phyloP scores from a whole-genome alignment of 92 coral and sea anemone genomes.

The Paragorgia papillata region DNA sequence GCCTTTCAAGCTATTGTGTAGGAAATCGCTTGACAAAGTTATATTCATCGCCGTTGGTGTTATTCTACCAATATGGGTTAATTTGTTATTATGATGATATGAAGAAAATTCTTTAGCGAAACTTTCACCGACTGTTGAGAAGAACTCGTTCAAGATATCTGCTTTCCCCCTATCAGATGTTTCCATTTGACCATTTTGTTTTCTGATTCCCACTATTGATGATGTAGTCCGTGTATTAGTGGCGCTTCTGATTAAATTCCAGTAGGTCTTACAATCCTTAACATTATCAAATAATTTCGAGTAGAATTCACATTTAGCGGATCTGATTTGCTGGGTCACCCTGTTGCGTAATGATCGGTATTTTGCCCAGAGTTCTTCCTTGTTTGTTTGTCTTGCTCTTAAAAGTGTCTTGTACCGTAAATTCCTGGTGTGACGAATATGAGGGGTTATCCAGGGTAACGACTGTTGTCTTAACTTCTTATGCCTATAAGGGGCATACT shows the following conservation, averaged over 20 bases:
- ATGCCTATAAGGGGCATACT: conserved; percentile 48
- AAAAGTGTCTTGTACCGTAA: conserved; percentile 33
- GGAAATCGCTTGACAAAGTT: too few relatives aligned
- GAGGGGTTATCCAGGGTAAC: conserved; percentile 55
- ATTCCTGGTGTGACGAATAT: conserved; percentile 53
- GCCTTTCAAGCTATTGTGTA: too few relatives aligned
- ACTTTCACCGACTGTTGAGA: conserved; percentile 45
- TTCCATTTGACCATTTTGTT: conserved; percentile 3
- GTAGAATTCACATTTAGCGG: conserved; percentile 48
- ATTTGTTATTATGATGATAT: too few relatives aligned
- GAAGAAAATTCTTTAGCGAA: conserved; percentile 9
- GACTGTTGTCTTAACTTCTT: conserved; percentile 45
- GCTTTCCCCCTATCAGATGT: conserved; percentile 44
- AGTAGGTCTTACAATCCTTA: conserved; percentile 50
- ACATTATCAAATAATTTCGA: conserved; percentile 34
- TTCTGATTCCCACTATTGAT: conserved; percentile 39
- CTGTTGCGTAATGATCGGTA: conserved; percentile 44
- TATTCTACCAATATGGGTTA: too few relatives aligned
- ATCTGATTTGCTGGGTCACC: conserved; percentile 48
- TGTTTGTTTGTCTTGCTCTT: conserved; percentile 29
- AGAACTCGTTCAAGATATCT: conserved; percentile 33
- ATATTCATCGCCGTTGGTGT: too few relatives aligned
- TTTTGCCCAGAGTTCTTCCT: conserved; percentile 40
- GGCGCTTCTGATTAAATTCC: conserved; percentile 49
- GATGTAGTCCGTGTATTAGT: neutral